Base-by-base conservation (phyloP, 2,113 vertebrate species). In the Artemisiospiza belli region DNA sequence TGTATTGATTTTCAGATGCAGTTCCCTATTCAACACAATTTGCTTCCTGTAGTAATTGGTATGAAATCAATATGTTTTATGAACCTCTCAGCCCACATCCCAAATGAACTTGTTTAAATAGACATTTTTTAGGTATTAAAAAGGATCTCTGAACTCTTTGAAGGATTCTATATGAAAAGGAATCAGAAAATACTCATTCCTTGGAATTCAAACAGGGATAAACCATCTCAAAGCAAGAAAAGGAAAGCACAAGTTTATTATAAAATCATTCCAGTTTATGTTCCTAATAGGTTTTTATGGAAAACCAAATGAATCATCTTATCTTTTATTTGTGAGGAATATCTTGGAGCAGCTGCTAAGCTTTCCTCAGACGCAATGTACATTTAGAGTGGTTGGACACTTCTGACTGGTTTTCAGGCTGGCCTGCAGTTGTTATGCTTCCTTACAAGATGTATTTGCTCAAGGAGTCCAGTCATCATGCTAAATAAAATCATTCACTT, bases 401-500 rank as follows among this genome's bases (percentile, higher is more conserved):
- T 93, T 90, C 43, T 73, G 64, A 33, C 79, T n/a, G 3, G 79
- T 93, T 94, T 93, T 47, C 59, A 89, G 70, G 27, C 73, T 92
- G 85, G 61, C 54, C 73, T 82, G 78, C 62, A 46, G 88, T 96
- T 95, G 77, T 95, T 96, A 90, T 87, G 87, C 83, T 97, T 91
- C 58, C 51, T 97, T 97, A 84, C 76, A 91, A 96, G 91, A 96
- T 90, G 69, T 98, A 95, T 98, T 98, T 98, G 97, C 96, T 98
- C 93, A 98, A 96, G 84, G 93, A 83, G 95, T 97, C 95, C 96
- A 97, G 96, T 97, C 96, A 97, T 96, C 95, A 94, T 3, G 33
- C 95, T 98, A 98, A 98, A 98, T 97, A 97, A 98, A 98, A 98
- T 97, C 51, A 55, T 95, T 98, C 88, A 64, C 98, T 98, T 97